Percentiles rank a stretch among this genome's conserved stretches.
phyloP scores from a whole-genome alignment of 2,888 invertebrate species.

The Neocrepidodera transversa region DNA sequence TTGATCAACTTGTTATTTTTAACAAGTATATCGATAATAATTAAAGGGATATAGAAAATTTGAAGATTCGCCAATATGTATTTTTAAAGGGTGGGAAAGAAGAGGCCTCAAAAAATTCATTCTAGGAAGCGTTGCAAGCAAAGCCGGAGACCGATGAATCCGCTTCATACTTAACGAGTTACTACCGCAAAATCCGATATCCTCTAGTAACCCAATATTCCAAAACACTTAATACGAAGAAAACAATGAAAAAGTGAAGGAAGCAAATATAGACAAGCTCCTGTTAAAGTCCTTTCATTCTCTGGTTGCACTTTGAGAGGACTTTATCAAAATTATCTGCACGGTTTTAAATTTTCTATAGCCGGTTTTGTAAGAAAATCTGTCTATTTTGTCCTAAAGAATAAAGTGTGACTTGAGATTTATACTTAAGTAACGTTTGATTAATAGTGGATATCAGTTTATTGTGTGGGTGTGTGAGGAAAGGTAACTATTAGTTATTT shows the following conservation, averaged over 20 bases:
- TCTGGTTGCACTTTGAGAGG: slow-evolving; percentile 2
- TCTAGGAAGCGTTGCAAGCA: slow-evolving; percentile 24
- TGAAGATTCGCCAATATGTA: too few species aligned
- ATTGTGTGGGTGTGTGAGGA: slow-evolving; percentile 31
- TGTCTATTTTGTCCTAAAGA: slow-evolving; percentile 60
- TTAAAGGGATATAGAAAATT: too few species aligned
- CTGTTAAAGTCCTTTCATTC: slow-evolving; percentile 21
- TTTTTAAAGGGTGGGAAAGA: not conserved
- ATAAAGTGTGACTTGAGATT: slow-evolving; percentile 58
- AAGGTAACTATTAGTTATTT: slow-evolving; percentile 12
- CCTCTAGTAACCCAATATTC: slow-evolving; percentile 54
- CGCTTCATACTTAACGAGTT: slow-evolving; percentile 34
- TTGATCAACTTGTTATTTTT: too few species aligned
- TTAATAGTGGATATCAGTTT: slow-evolving; percentile 36
- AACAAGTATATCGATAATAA: too few species aligned
- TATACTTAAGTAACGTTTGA: slow-evolving; percentile 56
- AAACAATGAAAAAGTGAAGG: slow-evolving; percentile 48
- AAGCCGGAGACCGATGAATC: slow-evolving; percentile 1
- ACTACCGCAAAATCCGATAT: slow-evolving; percentile 58
- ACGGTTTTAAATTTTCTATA: slow-evolving; percentile 54
- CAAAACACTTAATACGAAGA: slow-evolving; percentile 44
- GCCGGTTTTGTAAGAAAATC: slow-evolving; percentile 58
- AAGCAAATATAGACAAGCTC: slow-evolving; percentile 54
- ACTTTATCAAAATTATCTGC: slow-evolving; percentile 51
- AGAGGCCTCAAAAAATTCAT: slow-evolving; percentile 4